Percentiles rank a stretch among this genome's conserved stretches.
Evolutionary conservation across 1,140 invertebrate genomes (phyloP).

Genomic region (Palaemon carinicauda): DNA sequence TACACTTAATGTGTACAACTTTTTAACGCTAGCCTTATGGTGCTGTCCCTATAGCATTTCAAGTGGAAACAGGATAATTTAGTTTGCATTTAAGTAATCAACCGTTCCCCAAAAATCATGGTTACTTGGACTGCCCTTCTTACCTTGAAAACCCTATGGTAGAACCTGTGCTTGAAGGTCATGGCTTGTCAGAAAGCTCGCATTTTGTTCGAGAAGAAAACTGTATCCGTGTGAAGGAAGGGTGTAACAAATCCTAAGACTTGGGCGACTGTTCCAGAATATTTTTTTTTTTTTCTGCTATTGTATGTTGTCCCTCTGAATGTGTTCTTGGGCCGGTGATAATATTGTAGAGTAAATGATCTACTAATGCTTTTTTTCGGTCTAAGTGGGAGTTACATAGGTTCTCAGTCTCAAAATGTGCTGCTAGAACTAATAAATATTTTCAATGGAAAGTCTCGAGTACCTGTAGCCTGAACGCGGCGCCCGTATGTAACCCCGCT

Average conservation of each 20-base stretch:
- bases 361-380: slow-evolving; percentile 41
- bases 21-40: slow-evolving; percentile 5
- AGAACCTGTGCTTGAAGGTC: not conserved
- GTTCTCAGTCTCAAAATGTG: slow-evolving; percentile 16
- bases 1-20: slow-evolving; percentile 30
- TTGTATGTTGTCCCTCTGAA: not conserved
- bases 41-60: not conserved
- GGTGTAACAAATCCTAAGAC: not conserved
- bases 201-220: not conserved
- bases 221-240: not conserved
- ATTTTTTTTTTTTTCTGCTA: not conserved
- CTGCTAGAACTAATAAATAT: slow-evolving; percentile 33
- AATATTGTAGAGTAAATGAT: slow-evolving; percentile 25
- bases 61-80: slow-evolving; percentile 4
- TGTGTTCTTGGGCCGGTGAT: slow-evolving; percentile 16
- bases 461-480: slow-evolving; percentile 48
- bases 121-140: slow-evolving; percentile 21
- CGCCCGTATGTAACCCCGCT: slow-evolving; percentile 50
- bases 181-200: not conserved
- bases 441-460: slow-evolving; percentile 36
- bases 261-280: not conserved
- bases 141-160: not conserved
- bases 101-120: not conserved
- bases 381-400: slow-evolving; percentile 46
- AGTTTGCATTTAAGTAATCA: not conserved